Conservation (phyloP, 2,888 invertebrate species). For the Cotesia congregata region DNA sequence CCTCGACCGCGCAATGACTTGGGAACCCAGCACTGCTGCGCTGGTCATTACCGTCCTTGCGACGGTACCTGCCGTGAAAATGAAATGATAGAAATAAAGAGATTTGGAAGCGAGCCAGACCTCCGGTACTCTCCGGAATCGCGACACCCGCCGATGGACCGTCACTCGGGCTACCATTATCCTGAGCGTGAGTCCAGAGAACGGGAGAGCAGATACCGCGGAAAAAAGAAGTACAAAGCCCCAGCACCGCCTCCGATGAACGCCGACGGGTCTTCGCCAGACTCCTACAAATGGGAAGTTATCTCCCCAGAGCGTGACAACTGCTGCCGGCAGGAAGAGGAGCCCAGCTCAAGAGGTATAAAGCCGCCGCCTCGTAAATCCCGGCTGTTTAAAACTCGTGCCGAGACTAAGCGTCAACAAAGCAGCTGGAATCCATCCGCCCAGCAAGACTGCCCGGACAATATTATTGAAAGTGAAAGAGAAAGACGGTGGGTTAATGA, state of each 20-base stretch:
- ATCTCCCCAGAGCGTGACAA: constrained; percentile 72
- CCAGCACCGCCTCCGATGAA: constrained; percentile 76
- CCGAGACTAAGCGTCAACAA: constrained; percentile 76
- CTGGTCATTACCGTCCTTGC: constrained; percentile 48
- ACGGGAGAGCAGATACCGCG: constrained; percentile 69
- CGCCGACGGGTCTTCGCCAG: constrained; percentile 73
- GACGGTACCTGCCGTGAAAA: constrained; percentile 61
- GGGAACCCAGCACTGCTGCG: constrained; percentile 50
- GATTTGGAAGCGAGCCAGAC: constrained; percentile 84
- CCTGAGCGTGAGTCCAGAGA: constrained; percentile 71
- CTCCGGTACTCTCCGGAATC: constrained; percentile 67
- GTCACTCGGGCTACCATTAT: constrained; percentile 54
- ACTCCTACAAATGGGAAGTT: constrained; percentile 73
- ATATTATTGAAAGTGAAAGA: constrained; percentile 46
- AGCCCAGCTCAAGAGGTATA: constrained; percentile 53
- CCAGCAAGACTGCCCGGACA: constrained; percentile 45
- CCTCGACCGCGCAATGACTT: constrained; percentile 50
- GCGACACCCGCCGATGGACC: constrained; percentile 46
- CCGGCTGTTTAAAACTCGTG: constrained; percentile 82
- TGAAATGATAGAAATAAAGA: constrained; percentile 71
- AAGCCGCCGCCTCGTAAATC: constrained; percentile 72
- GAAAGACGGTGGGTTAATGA: constrained; percentile 44
- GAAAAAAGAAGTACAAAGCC: constrained; percentile 85
- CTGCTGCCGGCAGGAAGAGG: constrained; percentile 54
- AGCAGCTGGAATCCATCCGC: constrained; percentile 53